phyloP scores from a whole-genome alignment of 2,797 vertebrate species.

The Halcyon chelicuti region DNA sequence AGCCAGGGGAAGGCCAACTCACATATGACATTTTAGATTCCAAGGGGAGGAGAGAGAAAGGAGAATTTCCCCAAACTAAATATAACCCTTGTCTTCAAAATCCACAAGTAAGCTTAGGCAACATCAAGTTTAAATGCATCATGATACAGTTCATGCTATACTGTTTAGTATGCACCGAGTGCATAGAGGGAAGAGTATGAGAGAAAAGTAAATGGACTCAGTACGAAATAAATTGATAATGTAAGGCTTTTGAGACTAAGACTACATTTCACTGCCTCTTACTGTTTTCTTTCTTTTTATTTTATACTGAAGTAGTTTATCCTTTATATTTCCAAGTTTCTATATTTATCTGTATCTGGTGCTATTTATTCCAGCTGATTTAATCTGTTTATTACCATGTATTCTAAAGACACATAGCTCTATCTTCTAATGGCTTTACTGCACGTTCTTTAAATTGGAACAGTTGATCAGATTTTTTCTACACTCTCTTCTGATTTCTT shows the following conservation, averaged over 20 bases:
- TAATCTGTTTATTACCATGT: conserved; percentile 56
- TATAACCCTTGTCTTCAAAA: not conserved
- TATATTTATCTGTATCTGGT: conserved; percentile 44
- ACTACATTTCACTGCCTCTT: conserved; percentile 39
- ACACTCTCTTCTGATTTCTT: not conserved
- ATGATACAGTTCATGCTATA: not conserved
- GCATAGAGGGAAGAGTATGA: not conserved
- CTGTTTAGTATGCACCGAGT: conserved; percentile 26
- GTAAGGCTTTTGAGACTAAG: conserved; percentile 43
- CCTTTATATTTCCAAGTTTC: conserved; percentile 22
- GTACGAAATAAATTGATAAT: conserved; percentile 41
- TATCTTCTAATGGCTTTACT: conserved; percentile 19
- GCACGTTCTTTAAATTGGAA: conserved; percentile 5
- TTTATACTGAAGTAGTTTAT: not conserved
- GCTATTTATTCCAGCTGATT: conserved; percentile 48
- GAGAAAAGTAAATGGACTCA: conserved; percentile 25
- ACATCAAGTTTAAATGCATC: not conserved
- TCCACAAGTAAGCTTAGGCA: not conserved
- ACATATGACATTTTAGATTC: conserved; percentile 18
- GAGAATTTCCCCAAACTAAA: conserved; percentile 9
- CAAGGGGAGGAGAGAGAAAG: not conserved
- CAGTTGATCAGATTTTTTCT: not conserved
- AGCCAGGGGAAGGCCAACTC: not conserved
- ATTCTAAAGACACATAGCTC: conserved; percentile 40
- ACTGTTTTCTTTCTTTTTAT: conserved; percentile 1